A percentile compares a stretch with the other conserved stretches of the same genome.
Evolutionary conservation across 1,140 invertebrate species (phyloP).

Genomic region (Caenorhabditis brenneri): DNA sequence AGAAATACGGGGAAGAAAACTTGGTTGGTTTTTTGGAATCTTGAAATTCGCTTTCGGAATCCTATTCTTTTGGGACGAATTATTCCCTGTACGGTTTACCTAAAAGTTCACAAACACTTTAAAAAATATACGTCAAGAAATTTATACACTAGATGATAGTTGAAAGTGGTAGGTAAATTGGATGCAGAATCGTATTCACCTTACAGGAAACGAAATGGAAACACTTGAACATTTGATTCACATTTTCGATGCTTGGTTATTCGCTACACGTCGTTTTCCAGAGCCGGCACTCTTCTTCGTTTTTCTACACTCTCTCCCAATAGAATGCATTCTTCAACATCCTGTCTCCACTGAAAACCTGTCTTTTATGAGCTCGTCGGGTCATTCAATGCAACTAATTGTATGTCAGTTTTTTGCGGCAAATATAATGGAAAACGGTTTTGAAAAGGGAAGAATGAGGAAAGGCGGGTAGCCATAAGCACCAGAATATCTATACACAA

Average conservation of each 20-base stretch:
- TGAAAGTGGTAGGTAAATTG: too few relatives aligned
- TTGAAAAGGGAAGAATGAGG: not conserved
- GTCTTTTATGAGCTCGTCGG: not conserved
- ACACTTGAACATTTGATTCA: not conserved
- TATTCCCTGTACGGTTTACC: too few relatives aligned
- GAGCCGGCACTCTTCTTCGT: not conserved
- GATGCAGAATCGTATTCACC: too few relatives aligned
- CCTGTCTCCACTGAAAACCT: not conserved
- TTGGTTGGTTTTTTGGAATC: too few relatives aligned
- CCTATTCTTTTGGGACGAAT: too few relatives aligned
- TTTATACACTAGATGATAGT: too few relatives aligned
- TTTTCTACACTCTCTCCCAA: not conserved
- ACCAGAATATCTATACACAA: not conserved
- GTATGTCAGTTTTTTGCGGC: not conserved
- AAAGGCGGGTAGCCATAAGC: not conserved
- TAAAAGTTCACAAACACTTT: too few relatives aligned
- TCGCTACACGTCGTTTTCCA: not conserved
- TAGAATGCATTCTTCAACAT: not conserved
- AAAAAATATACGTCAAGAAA: too few relatives aligned
- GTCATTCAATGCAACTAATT: constrained; percentile 28
- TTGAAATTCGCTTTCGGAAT: too few relatives aligned
- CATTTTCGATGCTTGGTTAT: not conserved
- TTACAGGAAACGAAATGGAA: too few relatives aligned
- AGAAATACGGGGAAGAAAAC: too few relatives aligned
- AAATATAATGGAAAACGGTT: constrained; percentile 13